Evolutionary conservation across 2,113 vertebrate genomes (phyloP).

Genomic region (Atherinomorus stipes): DNA sequence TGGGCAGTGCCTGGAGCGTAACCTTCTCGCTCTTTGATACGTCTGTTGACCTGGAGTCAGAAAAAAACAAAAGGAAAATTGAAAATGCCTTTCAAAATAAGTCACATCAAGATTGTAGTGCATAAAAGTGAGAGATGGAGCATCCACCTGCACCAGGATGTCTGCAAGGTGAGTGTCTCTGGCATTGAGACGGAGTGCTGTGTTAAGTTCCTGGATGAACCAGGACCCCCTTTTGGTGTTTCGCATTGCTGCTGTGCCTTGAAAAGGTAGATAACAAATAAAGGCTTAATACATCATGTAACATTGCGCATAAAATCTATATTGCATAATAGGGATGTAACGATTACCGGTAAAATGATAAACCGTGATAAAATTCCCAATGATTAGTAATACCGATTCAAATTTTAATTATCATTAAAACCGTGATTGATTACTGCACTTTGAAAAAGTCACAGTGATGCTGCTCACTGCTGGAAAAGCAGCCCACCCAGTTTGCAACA

Average conservation of each 20-base stretch:
- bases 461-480: no score
- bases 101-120: neutral
- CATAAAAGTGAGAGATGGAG: neutral
- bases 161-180: slow-evolving; percentile 92
- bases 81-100: neutral
- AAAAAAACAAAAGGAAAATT: neutral
- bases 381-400: no score
- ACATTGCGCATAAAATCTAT: no score
- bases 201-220: slow-evolving; percentile 93
- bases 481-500: no score
- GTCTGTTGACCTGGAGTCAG: slow-evolving; percentile 87
- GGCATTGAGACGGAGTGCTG: slow-evolving; percentile 87
- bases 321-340: no score
- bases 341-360: no score
- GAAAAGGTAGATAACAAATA: slow-evolving; percentile 3
- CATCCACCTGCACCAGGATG: slow-evolving; percentile 92
- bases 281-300: slow-evolving; percentile 13
- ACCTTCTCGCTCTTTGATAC: slow-evolving; percentile 94
- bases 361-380: no score
- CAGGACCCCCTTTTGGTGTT: slow-evolving; percentile 97
- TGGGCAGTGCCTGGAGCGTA: slow-evolving; percentile 93
- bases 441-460: no score
- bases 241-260: slow-evolving; percentile 95
- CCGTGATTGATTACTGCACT: no score
- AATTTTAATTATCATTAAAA: no score